Conservation (phyloP, 2,113 vertebrate genomes). For the Bos javanicus region DNA sequence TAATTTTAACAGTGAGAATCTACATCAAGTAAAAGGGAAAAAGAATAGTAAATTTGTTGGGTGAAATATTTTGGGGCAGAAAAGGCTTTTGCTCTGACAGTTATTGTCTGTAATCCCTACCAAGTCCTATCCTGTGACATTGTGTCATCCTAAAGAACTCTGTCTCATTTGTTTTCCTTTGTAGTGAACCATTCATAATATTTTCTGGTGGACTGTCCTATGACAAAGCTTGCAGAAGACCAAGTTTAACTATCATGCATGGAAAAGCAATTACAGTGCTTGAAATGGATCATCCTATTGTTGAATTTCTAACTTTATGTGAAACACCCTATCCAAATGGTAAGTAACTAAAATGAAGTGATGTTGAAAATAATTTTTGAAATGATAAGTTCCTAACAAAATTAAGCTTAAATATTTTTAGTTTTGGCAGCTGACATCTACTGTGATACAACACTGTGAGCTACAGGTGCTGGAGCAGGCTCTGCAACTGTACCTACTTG, state of each 20-base stretch:
- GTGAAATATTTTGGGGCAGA: not conserved
- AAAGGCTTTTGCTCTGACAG: not conserved
- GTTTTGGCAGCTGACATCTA: slow-evolving; percentile 70
- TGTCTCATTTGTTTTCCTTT: slow-evolving; percentile 62
- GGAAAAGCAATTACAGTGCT: slow-evolving; percentile 98
- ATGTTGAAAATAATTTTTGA: slow-evolving; percentile 41
- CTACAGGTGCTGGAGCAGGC: slow-evolving; percentile 66
- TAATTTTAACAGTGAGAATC: not conserved
- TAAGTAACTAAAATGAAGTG: slow-evolving; percentile 78
- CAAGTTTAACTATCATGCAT: slow-evolving; percentile 98
- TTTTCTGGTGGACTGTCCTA: slow-evolving; percentile 98
- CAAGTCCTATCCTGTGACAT: not conserved
- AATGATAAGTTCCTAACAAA: slow-evolving; percentile 55
- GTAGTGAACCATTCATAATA: slow-evolving; percentile 95
- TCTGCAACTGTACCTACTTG: slow-evolving; percentile 68
- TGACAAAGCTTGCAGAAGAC: slow-evolving; percentile 94
- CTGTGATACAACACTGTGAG: slow-evolving; percentile 60
- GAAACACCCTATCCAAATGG: slow-evolving; percentile 98
- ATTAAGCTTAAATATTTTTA: slow-evolving; percentile 75
- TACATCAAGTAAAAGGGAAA: not conserved
- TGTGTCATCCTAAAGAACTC: slow-evolving; percentile 17
- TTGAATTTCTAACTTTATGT: slow-evolving; percentile 97
- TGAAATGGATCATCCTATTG: slow-evolving; percentile 99
- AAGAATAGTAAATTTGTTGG: not conserved
- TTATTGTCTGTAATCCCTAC: not conserved